Base-by-base conservation (phyloP, 2,888 invertebrate genomes). In the Agrotis ipsilon region DNA sequence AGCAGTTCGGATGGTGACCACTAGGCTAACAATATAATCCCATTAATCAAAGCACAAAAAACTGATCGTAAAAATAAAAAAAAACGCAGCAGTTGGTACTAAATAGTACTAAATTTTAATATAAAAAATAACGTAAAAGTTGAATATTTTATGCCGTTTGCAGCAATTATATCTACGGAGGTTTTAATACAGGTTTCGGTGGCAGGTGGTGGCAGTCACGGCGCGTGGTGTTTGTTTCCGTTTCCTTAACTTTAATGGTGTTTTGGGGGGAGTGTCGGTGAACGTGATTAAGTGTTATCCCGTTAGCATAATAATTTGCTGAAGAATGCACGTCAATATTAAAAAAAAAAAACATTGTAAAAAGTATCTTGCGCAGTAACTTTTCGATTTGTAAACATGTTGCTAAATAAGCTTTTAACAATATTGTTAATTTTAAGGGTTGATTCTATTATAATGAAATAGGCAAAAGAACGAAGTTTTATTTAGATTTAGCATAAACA, bases 171-270 rank as follows among this genome's bases (percentile, higher is more conserved):
- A 81, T 78, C 79, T 82, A 79, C 81, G 81, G 72, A 81, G 84
- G 85, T 81, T 86, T 83, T 72, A 85, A 81, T 82, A 81, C 72
- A 79, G 81, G 86, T 84, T 82, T 72, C 81, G 85, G 93, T 91
- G 92, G 87, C 89, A 88, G 90, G 86, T 84, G 79, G 88, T 78
- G 90, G 77, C 90, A 89, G 91, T 87, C 90, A 92, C 92, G 89
- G 85, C 62, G 66, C 52, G 61, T 59, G 52, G 70, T 45, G 84
- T 65, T 67, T 63, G 82, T 86, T 84, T 85, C 85, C 84, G 61
- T 82, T 82, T 51, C 45, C 61, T 62, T 58, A 76, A 52, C 55
- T n/a, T 18, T 59, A 39, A 69, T 72, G 72, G 78, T 51, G 55
- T 49, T 45, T 71, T 55, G 14, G 55, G 43, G 32, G 49, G 69